These are phyloP conservation scores for Xylocopa sonorina DNA, from an alignment of 1,140 invertebrate species.

Conservation along the genomic window DNA sequence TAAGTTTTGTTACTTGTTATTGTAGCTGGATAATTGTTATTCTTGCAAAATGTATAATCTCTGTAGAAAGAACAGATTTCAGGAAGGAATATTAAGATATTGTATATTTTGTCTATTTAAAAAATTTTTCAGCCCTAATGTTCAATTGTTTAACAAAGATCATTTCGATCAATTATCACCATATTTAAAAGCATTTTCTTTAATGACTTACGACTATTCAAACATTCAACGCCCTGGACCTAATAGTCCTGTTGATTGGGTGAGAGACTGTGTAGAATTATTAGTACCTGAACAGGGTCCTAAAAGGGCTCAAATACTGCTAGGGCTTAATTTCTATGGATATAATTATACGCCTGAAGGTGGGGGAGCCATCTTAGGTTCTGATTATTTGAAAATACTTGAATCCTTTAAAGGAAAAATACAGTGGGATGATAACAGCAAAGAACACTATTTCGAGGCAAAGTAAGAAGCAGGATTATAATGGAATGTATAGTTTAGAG, in stretches of 20 bases:
- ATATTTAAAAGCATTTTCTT: slow-evolving; percentile 91
- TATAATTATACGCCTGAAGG: slow-evolving; percentile 91
- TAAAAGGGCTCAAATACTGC: slow-evolving; percentile 89
- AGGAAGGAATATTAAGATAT: not conserved
- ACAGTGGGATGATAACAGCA: slow-evolving; percentile 88
- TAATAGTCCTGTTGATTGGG: slow-evolving; percentile 93
- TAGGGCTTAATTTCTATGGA: slow-evolving; percentile 97
- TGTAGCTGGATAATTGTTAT: not conserved
- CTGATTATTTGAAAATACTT: slow-evolving; percentile 88
- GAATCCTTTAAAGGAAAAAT: slow-evolving; percentile 88
- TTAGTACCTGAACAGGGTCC: slow-evolving; percentile 85
- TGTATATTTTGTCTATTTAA: slow-evolving; percentile 1
- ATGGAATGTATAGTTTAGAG: slow-evolving; percentile 15
- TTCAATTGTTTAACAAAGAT: slow-evolving; percentile 88
- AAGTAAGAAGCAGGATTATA: slow-evolving; percentile 84
- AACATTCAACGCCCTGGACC: slow-evolving; percentile 91
- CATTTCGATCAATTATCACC: slow-evolving; percentile 90
- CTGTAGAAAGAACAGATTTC: not conserved
- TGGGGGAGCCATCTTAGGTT: slow-evolving; percentile 89
- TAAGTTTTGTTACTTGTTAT: slow-evolving; percentile 73
- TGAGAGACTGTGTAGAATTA: slow-evolving; percentile 89
- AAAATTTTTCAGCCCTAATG: slow-evolving; percentile 73
- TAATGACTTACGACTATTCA: slow-evolving; percentile 98
- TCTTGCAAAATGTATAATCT: not conserved
- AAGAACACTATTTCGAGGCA: slow-evolving; percentile 93